Conservation (phyloP, 2,797 vertebrate species). For the Galago senegalensis region DNA sequence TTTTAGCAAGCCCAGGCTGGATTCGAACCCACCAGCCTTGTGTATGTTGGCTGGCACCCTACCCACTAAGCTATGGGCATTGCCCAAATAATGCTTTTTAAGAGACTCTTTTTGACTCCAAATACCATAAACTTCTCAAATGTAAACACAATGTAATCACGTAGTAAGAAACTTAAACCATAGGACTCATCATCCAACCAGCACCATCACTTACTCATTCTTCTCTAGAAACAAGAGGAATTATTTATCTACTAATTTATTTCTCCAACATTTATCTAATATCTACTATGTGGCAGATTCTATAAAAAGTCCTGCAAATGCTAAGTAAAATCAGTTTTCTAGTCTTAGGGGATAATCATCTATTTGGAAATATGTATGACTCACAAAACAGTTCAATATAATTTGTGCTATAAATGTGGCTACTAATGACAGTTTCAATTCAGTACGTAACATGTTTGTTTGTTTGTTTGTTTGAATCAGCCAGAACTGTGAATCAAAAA, state of each 20-base stretch:
- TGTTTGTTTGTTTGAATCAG: neutral
- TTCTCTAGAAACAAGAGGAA: conserved; percentile 7
- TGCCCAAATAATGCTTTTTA: neutral
- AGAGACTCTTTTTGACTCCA: neutral
- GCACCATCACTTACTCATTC: neutral
- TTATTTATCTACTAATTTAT: neutral
- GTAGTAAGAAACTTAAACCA: neutral
- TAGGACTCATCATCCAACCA: neutral
- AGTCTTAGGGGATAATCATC: neutral
- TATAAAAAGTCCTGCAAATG: neutral
- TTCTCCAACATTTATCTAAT: conserved; percentile 14
- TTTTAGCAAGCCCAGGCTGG: too few relatives aligned
- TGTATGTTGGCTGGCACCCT: too few relatives aligned
- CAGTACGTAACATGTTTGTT: neutral
- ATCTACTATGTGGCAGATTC: neutral
- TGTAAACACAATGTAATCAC: neutral
- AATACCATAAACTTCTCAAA: neutral
- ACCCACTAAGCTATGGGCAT: too few relatives aligned
- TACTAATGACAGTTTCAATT: neutral
- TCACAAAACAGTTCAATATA: neutral
- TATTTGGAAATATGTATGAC: neutral
- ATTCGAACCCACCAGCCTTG: too few relatives aligned
- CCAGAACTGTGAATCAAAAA: neutral
- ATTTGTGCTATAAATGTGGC: neutral
- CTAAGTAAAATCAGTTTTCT: neutral